These are phyloP conservation scores for Calephelis perditalis DNA, from an alignment of 2,888 invertebrate species.

Conservation along the genomic window DNA sequence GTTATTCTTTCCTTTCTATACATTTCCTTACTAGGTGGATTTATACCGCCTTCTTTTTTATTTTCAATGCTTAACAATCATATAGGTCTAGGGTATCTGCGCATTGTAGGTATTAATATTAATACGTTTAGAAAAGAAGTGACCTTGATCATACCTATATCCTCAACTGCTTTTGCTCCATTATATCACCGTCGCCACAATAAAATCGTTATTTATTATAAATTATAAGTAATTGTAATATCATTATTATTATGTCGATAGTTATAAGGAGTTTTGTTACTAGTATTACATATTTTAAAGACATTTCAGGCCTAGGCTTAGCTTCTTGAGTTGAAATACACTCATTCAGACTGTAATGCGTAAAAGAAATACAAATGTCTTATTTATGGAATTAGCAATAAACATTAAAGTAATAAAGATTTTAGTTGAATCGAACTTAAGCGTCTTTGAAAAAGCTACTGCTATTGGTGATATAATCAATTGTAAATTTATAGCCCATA, in stretches of 20 bases:
- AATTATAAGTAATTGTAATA: conserved; percentile 20
- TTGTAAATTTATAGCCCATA: too few relatives aligned
- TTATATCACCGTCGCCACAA: conserved; percentile 44
- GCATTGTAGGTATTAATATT: conserved; percentile 61
- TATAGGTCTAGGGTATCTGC: conserved; percentile 48
- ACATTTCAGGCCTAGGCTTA: conserved; percentile 14
- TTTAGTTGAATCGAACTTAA: background rate
- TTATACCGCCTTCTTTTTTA: too few relatives aligned
- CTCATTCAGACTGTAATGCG: background rate
- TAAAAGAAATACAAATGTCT: background rate
- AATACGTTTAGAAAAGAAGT: conserved; percentile 70
- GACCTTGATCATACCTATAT: conserved; percentile 71
- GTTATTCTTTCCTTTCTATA: too few relatives aligned
- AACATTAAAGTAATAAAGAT: background rate
- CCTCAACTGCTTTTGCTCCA: conserved; percentile 60
- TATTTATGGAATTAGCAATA: conserved; percentile 1
- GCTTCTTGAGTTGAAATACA: conserved; percentile 11
- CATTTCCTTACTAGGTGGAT: too few relatives aligned
- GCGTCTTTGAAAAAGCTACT: too few relatives aligned
- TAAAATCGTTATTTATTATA: conserved; percentile 26
- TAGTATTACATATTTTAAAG: conserved; percentile 9
- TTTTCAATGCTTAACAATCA: conserved; percentile 2
- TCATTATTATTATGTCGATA: conserved; percentile 14
- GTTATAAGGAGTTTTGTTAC: background rate
- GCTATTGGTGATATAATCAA: too few relatives aligned